These are phyloP conservation scores for Desoria tigrina DNA, from an alignment of 2,888 invertebrate species.

Conservation along the genomic window DNA sequence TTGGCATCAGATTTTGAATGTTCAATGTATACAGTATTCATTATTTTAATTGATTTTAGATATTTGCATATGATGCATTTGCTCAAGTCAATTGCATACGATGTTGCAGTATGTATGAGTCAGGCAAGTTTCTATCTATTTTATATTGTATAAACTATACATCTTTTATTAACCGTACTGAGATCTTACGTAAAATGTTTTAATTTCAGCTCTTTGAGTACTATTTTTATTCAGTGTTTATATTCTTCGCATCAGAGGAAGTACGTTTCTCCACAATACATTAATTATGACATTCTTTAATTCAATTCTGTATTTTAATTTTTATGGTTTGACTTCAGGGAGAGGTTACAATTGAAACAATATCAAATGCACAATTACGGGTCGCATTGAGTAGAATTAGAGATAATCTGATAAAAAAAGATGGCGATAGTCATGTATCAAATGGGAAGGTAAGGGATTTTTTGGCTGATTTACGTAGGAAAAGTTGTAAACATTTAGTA, in stretches of 20 bases:
- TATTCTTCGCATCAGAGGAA: slow-evolving; percentile 76
- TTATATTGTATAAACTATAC: too few species aligned
- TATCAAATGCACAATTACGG: slow-evolving; percentile 61
- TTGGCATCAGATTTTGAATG: too few species aligned
- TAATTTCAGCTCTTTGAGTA: slow-evolving; percentile 92
- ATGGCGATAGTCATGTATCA: slow-evolving; percentile 50
- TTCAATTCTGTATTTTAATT: neutral
- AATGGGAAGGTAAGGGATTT: slow-evolving; percentile 51
- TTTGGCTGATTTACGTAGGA: too few species aligned
- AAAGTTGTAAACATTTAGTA: neutral
- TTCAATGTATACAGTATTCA: too few species aligned
- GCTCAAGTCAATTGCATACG: slow-evolving; percentile 83
- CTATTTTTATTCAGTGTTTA: slow-evolving; percentile 84
- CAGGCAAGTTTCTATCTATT: too few species aligned
- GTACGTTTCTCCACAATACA: slow-evolving; percentile 36
- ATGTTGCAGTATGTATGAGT: slow-evolving; percentile 62
- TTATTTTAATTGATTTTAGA: slow-evolving; percentile 59
- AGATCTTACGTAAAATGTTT: too few species aligned
- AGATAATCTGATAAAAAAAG: slow-evolving; percentile 66
- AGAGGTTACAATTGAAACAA: slow-evolving; percentile 48
- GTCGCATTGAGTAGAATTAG: slow-evolving; percentile 75
- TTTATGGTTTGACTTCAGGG: slow-evolving; percentile 29
- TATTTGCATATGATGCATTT: slow-evolving; percentile 91
- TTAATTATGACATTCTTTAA: too few species aligned
- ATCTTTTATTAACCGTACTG: too few species aligned